A percentile compares a stretch with the other conserved stretches of the same genome.
Conservation (phyloP, 2,113 vertebrate genomes). For the Chroicocephalus ridibundus region DNA sequence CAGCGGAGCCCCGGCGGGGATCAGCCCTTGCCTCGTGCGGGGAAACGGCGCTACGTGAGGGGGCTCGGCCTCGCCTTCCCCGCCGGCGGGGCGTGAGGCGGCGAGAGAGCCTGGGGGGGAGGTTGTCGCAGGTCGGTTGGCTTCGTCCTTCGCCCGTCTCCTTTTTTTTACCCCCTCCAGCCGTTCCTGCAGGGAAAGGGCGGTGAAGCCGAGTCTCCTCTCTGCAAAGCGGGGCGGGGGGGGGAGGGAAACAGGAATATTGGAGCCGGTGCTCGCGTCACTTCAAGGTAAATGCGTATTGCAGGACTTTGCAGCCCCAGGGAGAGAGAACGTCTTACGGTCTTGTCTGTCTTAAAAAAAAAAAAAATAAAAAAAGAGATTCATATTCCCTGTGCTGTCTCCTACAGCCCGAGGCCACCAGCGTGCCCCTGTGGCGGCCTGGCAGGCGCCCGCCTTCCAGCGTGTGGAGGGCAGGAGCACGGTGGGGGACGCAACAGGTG, state of each 20-base stretch:
- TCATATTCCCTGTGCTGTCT: not conserved
- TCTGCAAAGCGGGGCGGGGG: not conserved
- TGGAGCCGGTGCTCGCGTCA: not conserved
- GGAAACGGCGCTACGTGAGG: not conserved
- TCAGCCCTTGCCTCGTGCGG: not conserved
- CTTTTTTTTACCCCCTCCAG: accelerated
- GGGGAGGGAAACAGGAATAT: accelerated
- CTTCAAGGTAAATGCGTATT: not conserved
- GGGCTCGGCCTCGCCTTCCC: not conserved
- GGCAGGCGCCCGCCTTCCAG: not conserved
- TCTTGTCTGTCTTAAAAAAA: not conserved
- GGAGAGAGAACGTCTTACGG: not conserved
- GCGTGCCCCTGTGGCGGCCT: accelerated
- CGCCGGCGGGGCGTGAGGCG: not conserved
- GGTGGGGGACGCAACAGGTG: conserved; percentile 1
- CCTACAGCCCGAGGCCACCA: not conserved
- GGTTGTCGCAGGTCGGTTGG: accelerated
- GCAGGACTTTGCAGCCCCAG: not conserved
- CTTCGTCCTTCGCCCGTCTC: not conserved
- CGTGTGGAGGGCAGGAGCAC: not conserved
- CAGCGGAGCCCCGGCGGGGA: not conserved
- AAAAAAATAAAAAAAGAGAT: not conserved
- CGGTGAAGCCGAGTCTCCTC: accelerated
- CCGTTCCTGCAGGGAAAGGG: accelerated
- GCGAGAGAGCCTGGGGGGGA: no score